Conservation (phyloP, 1,140 invertebrate species). For the Atta texana region DNA sequence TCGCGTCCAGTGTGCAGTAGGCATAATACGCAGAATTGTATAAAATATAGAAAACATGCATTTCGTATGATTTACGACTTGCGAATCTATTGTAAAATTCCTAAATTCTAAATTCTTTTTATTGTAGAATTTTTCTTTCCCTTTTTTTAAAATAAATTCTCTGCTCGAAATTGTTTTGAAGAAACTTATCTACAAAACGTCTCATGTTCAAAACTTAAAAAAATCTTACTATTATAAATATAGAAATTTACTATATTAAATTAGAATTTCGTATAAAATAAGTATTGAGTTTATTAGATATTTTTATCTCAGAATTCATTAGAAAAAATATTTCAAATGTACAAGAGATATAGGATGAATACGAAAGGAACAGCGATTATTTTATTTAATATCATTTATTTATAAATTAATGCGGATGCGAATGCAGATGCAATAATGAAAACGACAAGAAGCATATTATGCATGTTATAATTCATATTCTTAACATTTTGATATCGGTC, state of each 20-base stretch:
- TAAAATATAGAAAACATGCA: too few relatives aligned
- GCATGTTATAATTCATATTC: slow-evolving; percentile 85
- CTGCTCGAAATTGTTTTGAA: neutral
- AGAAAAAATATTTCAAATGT: neutral
- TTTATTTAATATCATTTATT: slow-evolving; percentile 86
- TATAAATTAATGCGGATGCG: slow-evolving; percentile 86
- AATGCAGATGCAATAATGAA: slow-evolving; percentile 87
- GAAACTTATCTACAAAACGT: neutral
- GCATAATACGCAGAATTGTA: too few relatives aligned
- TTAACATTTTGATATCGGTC: slow-evolving; percentile 82
- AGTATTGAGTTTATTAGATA: neutral
- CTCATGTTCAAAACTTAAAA: neutral
- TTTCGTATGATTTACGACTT: too few relatives aligned
- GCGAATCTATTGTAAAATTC: too few relatives aligned
- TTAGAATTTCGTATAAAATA: neutral
- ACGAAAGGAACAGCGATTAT: slow-evolving; percentile 30
- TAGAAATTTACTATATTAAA: neutral
- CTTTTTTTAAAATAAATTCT: neutral
- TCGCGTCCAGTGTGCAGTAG: too few relatives aligned
- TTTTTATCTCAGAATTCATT: neutral
- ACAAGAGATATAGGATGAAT: neutral
- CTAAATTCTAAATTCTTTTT: too few relatives aligned
- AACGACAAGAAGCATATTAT: slow-evolving; percentile 86
- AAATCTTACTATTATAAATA: neutral
- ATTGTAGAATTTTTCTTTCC: too few relatives aligned